phyloP scores from a whole-genome alignment of 2,797 vertebrate species.

The Botia kubotai region DNA sequence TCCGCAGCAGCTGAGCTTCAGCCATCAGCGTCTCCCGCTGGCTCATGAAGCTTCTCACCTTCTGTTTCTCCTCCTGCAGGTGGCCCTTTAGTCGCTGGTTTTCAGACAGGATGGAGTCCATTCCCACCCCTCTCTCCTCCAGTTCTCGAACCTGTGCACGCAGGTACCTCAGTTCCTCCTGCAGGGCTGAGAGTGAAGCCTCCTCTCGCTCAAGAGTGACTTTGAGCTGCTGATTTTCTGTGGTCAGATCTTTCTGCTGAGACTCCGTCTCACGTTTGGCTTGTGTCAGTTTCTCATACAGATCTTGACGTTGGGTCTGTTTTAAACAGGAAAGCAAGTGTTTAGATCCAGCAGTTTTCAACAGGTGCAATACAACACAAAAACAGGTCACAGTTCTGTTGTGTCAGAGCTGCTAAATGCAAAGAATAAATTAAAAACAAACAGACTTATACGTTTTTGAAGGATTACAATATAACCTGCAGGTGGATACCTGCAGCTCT shows the following conservation, averaged over 20 bases:
- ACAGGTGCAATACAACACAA: no score
- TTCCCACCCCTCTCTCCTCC: conserved; percentile 78
- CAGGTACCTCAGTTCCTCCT: conserved; percentile 85
- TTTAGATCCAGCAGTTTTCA: no score
- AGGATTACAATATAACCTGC: no score
- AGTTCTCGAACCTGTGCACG: conserved; percentile 82
- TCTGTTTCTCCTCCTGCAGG: conserved; percentile 85
- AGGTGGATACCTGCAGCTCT: conserved; percentile 73
- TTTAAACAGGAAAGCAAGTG: conserved; percentile 25
- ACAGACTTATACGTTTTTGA: no score
- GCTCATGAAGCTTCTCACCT: conserved; percentile 75
- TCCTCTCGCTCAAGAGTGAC: conserved; percentile 85
- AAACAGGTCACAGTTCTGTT: no score
- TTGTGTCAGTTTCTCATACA: conserved; percentile 78
- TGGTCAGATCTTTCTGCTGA: conserved; percentile 77
- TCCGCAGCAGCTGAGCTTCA: conserved; percentile 83
- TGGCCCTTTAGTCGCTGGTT: conserved; percentile 87
- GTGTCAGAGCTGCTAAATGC: no score
- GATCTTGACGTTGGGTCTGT: conserved; percentile 81
- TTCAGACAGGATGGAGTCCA: conserved; percentile 81
- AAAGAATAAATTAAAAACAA: no score
- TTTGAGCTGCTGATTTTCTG: conserved; percentile 86
- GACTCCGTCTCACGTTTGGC: conserved; percentile 75
- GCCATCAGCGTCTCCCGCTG: conserved; percentile 83
- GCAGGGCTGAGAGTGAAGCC: conserved; percentile 80